Evolutionary conservation across 1,140 invertebrate genomes (phyloP).

Genomic region (Neodiprion fabricii): DNA sequence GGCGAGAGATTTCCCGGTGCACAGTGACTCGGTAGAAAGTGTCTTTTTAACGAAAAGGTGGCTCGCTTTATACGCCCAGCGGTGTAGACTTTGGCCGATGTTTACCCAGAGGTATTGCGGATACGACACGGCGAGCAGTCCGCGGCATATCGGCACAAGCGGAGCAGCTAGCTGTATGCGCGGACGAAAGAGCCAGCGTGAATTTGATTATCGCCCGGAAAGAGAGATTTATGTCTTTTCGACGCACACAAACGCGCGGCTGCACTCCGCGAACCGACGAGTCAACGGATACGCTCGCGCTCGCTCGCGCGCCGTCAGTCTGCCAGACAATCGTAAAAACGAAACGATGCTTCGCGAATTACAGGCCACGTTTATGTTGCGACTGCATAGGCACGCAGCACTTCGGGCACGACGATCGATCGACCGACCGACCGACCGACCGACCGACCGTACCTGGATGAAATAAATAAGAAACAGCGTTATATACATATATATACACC

Average conservation of each 20-base stretch:
- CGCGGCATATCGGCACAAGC: neutral
- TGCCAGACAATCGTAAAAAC: conserved; percentile 59
- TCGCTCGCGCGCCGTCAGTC: conserved; percentile 35
- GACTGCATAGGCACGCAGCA: neutral
- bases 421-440: neutral
- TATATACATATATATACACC: too few species aligned
- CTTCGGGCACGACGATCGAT: neutral
- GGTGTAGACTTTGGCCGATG: too few species aligned
- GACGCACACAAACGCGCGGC: conserved; percentile 20
- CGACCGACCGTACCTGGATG: neutral
- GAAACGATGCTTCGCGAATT: conserved; percentile 57
- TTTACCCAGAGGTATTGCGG: too few species aligned
- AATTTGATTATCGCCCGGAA: conserved; percentile 34
- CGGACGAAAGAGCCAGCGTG: conserved; percentile 22
- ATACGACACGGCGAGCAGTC: neutral
- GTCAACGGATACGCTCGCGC: neutral
- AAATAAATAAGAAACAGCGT: neutral
- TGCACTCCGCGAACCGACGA: neutral
- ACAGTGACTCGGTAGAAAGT: neutral
- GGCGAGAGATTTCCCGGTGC: neutral
- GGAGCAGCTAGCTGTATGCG: conserved; percentile 3
- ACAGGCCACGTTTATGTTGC: conserved; percentile 46
- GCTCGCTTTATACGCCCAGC: neutral
- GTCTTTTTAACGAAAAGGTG: neutral
- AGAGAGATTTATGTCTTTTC: conserved; percentile 29